Percentiles rank a stretch among this genome's conserved stretches.
These are phyloP conservation scores for Eupristina koningsbergeri DNA, from an alignment of 1,140 invertebrate genomes.

Conservation along the genomic window DNA sequence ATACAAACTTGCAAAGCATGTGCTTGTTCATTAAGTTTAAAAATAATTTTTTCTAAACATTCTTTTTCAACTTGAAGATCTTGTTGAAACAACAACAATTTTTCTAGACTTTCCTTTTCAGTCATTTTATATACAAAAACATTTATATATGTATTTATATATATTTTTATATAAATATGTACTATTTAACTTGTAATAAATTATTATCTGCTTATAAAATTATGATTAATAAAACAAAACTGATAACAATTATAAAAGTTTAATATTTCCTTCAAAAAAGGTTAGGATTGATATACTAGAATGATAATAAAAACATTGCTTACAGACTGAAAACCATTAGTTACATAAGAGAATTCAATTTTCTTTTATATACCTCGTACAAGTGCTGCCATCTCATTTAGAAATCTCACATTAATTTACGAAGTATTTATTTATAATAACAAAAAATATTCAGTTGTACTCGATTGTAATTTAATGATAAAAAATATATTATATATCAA, in stretches of 20 bases:
- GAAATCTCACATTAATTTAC: too few relatives aligned
- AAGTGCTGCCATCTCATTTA: background rate
- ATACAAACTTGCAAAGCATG: slow-evolving; percentile 60
- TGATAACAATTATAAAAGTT: background rate
- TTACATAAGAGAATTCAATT: background rate
- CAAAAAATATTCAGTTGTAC: too few relatives aligned
- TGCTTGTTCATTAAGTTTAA: slow-evolving; percentile 63
- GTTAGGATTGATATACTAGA: background rate
- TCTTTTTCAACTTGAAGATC: slow-evolving; percentile 60
- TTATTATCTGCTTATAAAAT: too few relatives aligned
- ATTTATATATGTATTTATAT: too few relatives aligned
- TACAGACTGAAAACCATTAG: background rate
- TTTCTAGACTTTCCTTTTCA: slow-evolving; percentile 48
- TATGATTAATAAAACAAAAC: background rate
- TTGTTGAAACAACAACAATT: slow-evolving; percentile 53
- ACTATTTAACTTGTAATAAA: background rate
- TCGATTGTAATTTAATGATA: too few relatives aligned
- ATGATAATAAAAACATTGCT: background rate
- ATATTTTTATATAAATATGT: too few relatives aligned
- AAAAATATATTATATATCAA: too few relatives aligned
- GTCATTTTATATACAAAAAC: slow-evolving; percentile 22
- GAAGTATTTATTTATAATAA: too few relatives aligned
- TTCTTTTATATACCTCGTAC: background rate
- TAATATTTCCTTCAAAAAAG: background rate
- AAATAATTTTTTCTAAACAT: slow-evolving; percentile 58